phyloP scores from a whole-genome alignment of 2,888 invertebrate genomes.

The Patella pellucida region DNA sequence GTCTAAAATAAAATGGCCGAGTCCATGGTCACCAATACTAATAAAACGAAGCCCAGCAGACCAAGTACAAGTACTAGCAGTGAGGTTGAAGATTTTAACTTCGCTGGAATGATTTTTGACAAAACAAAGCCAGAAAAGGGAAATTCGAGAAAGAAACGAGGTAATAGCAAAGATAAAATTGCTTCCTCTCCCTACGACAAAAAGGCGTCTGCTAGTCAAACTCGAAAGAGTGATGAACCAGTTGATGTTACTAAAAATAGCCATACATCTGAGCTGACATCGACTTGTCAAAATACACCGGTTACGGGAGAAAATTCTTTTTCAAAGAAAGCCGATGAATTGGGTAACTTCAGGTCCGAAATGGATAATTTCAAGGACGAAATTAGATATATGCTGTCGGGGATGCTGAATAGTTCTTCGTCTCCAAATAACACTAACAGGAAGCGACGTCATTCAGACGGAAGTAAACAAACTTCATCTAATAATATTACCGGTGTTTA shows the following conservation, averaged over 20 bases:
- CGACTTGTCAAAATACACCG: background rate
- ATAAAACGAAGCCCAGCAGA: background rate
- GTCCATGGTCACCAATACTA: too few relatives aligned
- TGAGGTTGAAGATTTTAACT: slow-evolving; percentile 7
- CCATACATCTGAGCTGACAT: background rate
- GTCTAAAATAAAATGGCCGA: too few relatives aligned
- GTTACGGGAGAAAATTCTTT: background rate
- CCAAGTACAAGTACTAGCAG: background rate
- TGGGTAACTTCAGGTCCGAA: background rate
- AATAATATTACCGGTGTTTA: background rate
- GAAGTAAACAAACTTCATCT: background rate
- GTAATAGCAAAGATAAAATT: background rate
- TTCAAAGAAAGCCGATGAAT: background rate
- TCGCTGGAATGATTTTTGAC: background rate
- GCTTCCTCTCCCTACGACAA: background rate
- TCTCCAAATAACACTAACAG: background rate
- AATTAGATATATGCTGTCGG: background rate
- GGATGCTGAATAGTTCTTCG: background rate
- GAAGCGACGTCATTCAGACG: slow-evolving; percentile 1
- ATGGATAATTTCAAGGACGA: background rate
- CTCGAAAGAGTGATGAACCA: background rate
- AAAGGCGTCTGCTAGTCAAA: slow-evolving; percentile 3
- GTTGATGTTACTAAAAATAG: background rate
- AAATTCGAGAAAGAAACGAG: background rate
- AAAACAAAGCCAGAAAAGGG: background rate